phyloP scores from a whole-genome alignment of 2,113 vertebrate genomes.

The Triplophysa dalaica region DNA sequence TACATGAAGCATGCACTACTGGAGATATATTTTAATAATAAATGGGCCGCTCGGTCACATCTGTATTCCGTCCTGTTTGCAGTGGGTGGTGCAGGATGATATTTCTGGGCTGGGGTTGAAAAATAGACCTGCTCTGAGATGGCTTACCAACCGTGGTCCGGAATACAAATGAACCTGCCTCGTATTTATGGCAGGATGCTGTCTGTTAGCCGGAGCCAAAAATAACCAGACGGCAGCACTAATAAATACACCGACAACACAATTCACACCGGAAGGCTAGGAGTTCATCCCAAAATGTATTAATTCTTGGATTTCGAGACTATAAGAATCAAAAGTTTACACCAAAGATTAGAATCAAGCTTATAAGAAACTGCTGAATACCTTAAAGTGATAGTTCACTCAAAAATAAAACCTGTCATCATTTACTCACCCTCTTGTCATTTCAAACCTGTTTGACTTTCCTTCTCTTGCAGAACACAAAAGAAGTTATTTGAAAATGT shows the following conservation, averaged over 20 bases:
- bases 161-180: conserved; percentile 56
- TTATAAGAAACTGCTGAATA: too few species aligned
- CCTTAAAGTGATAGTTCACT: too few species aligned
- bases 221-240: conserved; percentile 15
- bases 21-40: conserved; percentile 57
- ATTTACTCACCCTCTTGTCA: too few species aligned
- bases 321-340: too few species aligned
- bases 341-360: too few species aligned
- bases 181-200: conserved; percentile 6
- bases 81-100: conserved; percentile 53
- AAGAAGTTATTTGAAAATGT: too few species aligned
- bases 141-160: conserved; percentile 48
- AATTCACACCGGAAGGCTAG: background rate
- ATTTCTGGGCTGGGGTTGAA: conserved; percentile 60
- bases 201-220: conserved; percentile 32
- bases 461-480: too few species aligned
- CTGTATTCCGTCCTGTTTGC: conserved; percentile 53
- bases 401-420: too few species aligned
- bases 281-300: background rate
- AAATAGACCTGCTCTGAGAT: conserved; percentile 59
- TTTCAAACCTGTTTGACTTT: too few species aligned
- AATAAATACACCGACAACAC: background rate
- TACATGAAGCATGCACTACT: conserved; percentile 48
- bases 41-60: conserved; percentile 48
- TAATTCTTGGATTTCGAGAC: too few species aligned